A percentile compares a stretch with the other conserved stretches of the same genome.
These are phyloP conservation scores for Thunnus albacares DNA, from an alignment of 2,797 vertebrate species.

Conservation along the genomic window DNA sequence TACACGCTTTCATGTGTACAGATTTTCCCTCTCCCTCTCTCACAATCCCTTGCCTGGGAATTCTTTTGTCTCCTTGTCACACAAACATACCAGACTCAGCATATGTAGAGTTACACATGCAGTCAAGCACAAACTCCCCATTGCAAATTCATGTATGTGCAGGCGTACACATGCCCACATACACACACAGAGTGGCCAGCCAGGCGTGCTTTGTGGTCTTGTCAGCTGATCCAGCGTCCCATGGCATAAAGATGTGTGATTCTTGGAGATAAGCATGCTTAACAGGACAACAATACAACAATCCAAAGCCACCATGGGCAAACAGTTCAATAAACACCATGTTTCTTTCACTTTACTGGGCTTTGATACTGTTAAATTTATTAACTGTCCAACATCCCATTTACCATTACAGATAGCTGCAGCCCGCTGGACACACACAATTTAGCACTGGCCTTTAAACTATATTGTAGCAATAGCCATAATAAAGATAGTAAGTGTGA, in stretches of 20 bases:
- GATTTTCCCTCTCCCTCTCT: slow-evolving; percentile 26
- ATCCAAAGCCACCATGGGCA: slow-evolving; percentile 12
- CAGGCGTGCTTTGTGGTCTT: slow-evolving; percentile 48
- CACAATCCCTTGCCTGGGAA: slow-evolving; percentile 45
- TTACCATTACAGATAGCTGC: slow-evolving; percentile 21
- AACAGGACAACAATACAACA: slow-evolving; percentile 50
- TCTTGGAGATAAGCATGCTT: slow-evolving; percentile 56
- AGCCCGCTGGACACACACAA: slow-evolving; percentile 12
- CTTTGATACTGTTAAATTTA: slow-evolving; percentile 39
- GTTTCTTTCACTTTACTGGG: slow-evolving; percentile 50
- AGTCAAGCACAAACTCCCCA: slow-evolving; percentile 57
- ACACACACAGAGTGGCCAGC: slow-evolving; percentile 44
- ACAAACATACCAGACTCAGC: slow-evolving; percentile 69
- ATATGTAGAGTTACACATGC: slow-evolving; percentile 72
- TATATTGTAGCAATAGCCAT: not conserved
- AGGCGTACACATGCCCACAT: slow-evolving; percentile 15
- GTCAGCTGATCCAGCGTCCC: slow-evolving; percentile 66
- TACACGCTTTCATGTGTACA: slow-evolving; percentile 34
- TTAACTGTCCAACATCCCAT: slow-evolving; percentile 12
- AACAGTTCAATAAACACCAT: slow-evolving; percentile 62
- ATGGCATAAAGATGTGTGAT: slow-evolving; percentile 60
- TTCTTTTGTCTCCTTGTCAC: slow-evolving; percentile 61
- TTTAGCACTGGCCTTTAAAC: slow-evolving; percentile 16
- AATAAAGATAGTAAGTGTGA: slow-evolving; percentile 6
- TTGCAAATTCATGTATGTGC: slow-evolving; percentile 56